Conservation (phyloP, 1,140 invertebrate genomes). For the Papilio dardanus region DNA sequence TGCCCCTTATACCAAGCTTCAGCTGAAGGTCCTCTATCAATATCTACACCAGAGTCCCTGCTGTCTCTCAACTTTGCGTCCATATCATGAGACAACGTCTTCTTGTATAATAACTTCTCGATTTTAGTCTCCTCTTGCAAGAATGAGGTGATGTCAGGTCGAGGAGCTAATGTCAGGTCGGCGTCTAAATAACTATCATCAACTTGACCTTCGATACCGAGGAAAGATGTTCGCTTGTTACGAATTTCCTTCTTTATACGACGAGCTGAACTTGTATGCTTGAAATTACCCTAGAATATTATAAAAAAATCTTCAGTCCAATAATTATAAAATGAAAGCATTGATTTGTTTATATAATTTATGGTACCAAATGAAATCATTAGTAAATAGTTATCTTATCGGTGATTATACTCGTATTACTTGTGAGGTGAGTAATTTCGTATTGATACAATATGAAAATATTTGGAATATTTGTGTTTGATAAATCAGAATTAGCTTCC, state of each 20-base stretch:
- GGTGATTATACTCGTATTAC: conserved; percentile 12
- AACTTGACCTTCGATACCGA: conserved; percentile 90
- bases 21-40: conserved; percentile 84
- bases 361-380: background rate
- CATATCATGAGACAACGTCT: conserved; percentile 83
- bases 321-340: background rate
- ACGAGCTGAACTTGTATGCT: conserved; percentile 90
- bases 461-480: background rate
- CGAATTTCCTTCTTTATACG: conserved; percentile 93
- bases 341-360: background rate
- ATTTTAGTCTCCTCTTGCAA: conserved; percentile 90
- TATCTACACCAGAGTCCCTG: conserved; percentile 89
- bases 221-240: conserved; percentile 92
- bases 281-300: conserved; percentile 83
- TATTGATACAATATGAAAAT: background rate
- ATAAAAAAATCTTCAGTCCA: background rate
- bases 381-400: background rate
- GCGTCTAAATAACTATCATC: conserved; percentile 86
- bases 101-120: conserved; percentile 87
- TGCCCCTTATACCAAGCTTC: conserved; percentile 85
- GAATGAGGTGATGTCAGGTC: conserved; percentile 91
- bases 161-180: conserved; percentile 86
- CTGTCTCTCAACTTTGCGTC: conserved; percentile 84
- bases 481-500: conserved; percentile 1
- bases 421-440: conserved; percentile 12